These are phyloP conservation scores for Erebia epiphron DNA, from an alignment of 2,888 invertebrate genomes.

Conservation along the genomic window DNA sequence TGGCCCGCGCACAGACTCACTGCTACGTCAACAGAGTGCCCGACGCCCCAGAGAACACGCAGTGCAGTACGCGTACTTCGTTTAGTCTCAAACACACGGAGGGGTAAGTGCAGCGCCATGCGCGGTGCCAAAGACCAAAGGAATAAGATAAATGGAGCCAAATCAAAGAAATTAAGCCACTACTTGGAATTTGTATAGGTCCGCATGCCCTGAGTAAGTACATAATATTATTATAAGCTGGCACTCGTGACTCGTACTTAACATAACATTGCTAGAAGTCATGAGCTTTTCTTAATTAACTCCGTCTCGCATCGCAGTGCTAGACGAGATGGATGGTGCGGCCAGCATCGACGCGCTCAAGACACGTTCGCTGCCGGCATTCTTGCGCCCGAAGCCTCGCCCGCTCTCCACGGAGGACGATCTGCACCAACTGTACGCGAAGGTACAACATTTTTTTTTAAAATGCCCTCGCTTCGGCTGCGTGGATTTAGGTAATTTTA, in stretches of 20 bases:
- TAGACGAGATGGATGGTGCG: constrained; percentile 82
- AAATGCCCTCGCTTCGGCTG: too few species aligned
- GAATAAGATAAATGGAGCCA: too few species aligned
- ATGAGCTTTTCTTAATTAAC: not conserved
- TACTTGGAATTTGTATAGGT: too few species aligned
- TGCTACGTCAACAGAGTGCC: constrained; percentile 56
- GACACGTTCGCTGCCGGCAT: constrained; percentile 88
- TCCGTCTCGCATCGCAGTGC: constrained; percentile 63
- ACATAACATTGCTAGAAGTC: too few species aligned
- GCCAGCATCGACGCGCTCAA: constrained; percentile 75
- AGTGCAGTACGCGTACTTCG: constrained; percentile 84
- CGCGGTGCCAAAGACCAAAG: too few species aligned
- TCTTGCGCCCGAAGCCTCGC: constrained; percentile 87
- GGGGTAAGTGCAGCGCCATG: too few species aligned
- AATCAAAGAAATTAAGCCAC: too few species aligned
- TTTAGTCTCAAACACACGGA: too few species aligned
- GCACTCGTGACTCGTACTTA: too few species aligned
- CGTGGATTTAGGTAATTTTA: too few species aligned
- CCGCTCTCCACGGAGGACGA: constrained; percentile 88
- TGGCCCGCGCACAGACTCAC: constrained; percentile 43
- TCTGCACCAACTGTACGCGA: constrained; percentile 86
- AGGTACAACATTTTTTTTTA: constrained; percentile 65
- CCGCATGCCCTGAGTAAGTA: too few species aligned
- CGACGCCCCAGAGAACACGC: constrained; percentile 50
- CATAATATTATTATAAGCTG: too few species aligned